A percentile compares a stretch with the other conserved stretches of the same genome.
Conservation (phyloP, 2,888 invertebrate species). For the Diloba caeruleocephala region DNA sequence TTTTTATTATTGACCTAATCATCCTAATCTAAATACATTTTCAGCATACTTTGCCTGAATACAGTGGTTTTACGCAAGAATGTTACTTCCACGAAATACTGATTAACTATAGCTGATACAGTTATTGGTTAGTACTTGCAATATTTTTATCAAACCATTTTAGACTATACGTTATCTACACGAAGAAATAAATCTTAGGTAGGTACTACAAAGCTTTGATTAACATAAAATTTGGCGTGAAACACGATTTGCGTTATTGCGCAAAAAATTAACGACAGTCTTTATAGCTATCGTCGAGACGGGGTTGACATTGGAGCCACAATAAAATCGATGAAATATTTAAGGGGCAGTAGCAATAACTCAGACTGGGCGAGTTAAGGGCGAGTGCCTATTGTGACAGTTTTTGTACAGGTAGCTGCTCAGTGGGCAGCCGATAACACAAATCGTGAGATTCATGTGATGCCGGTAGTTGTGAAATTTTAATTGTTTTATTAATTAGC, state of each 20-base stretch:
- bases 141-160: slow-evolving; percentile 7
- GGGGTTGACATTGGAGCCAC: slow-evolving; percentile 87
- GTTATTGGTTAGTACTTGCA: too few species aligned
- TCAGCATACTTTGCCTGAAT: too few species aligned
- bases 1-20: too few species aligned
- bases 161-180: slow-evolving; percentile 26
- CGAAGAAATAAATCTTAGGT: slow-evolving; percentile 36
- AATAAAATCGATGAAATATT: slow-evolving; percentile 89
- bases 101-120: too few species aligned
- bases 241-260: slow-evolving; percentile 72
- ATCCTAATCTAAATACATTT: too few species aligned
- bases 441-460: slow-evolving; percentile 54
- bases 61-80: too few species aligned
- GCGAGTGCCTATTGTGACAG: slow-evolving; percentile 70
- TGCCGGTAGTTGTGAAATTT: slow-evolving; percentile 57
- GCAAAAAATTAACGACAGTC: slow-evolving; percentile 76
- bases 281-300: slow-evolving; percentile 85
- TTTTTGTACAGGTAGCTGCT: slow-evolving; percentile 80
- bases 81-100: too few species aligned
- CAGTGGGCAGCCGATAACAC: slow-evolving; percentile 69
- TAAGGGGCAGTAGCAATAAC: slow-evolving; percentile 79
- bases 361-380: slow-evolving; percentile 76
- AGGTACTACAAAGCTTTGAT: slow-evolving; percentile 42
- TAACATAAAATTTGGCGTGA: slow-evolving; percentile 68
- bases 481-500: slow-evolving; percentile 62